Conservation (phyloP, 1,140 invertebrate genomes). For the Zaprionus africanus region DNA sequence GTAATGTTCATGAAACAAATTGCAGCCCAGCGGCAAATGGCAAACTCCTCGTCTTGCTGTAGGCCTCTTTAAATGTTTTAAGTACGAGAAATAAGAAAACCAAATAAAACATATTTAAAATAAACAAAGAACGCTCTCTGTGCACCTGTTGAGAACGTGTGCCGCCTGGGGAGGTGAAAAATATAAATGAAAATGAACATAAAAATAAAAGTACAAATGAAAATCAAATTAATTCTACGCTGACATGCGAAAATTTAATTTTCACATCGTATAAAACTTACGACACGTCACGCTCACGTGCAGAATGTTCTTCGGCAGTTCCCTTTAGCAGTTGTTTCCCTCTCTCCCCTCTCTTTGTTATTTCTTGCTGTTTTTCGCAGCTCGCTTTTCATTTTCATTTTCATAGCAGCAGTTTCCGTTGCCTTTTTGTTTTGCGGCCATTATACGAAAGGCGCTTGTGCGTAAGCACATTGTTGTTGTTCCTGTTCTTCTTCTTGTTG, state of each 20-base stretch:
- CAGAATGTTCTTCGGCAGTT: constrained; percentile 31
- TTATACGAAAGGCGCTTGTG: constrained; percentile 49
- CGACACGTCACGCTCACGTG: constrained; percentile 67
- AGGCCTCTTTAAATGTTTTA: neutral
- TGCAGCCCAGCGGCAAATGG: constrained; percentile 1
- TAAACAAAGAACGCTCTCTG: neutral
- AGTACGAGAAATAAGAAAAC: neutral
- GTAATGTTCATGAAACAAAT: constrained; percentile 49
- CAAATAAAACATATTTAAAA: neutral
- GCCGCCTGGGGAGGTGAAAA: neutral
- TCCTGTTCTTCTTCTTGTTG: constrained; percentile 5
- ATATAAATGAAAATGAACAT: constrained; percentile 2
- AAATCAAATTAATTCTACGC: constrained; percentile 58
- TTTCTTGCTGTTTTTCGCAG: constrained; percentile 36
- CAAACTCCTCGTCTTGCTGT: neutral
- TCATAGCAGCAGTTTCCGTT: constrained; percentile 51
- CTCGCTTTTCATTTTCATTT: constrained; percentile 40
- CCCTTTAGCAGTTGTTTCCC: constrained; percentile 15
- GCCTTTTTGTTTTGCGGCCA: constrained; percentile 49
- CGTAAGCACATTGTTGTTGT: constrained; percentile 53
- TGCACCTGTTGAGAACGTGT: constrained; percentile 32
- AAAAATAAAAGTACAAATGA: constrained; percentile 15
- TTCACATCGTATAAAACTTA: constrained; percentile 66
- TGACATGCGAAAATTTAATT: constrained; percentile 80
- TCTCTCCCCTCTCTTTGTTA: constrained; percentile 29